These are phyloP conservation scores for Lithosia quadra DNA, from an alignment of 2,888 invertebrate genomes.

Conservation along the genomic window DNA sequence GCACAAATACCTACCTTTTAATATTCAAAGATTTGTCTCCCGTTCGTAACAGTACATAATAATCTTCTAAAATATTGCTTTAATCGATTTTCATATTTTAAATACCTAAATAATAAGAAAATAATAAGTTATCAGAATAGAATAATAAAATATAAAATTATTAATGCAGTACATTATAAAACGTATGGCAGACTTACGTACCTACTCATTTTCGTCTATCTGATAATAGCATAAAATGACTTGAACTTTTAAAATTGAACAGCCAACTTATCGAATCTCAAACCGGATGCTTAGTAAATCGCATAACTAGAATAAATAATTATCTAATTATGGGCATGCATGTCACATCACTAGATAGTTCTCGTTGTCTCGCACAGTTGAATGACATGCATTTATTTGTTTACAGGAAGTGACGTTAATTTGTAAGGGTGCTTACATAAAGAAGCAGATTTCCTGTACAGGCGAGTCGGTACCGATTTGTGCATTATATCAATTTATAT, in stretches of 20 bases:
- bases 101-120: neutral
- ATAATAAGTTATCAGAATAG: neutral
- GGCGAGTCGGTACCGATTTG: too few species aligned
- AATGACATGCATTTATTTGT: constrained; percentile 45
- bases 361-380: constrained; percentile 37
- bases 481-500: too few species aligned
- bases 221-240: neutral
- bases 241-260: constrained; percentile 13
- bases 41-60: too few species aligned
- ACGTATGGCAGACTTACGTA: neutral
- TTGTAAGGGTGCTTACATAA: too few species aligned
- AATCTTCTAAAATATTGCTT: too few species aligned
- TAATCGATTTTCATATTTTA: too few species aligned
- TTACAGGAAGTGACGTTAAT: constrained; percentile 51
- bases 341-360: constrained; percentile 34
- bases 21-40: too few species aligned
- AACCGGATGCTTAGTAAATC: constrained; percentile 37
- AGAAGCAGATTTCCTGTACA: too few species aligned
- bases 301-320: constrained; percentile 41
- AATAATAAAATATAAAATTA: neutral
- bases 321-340: constrained; percentile 23
- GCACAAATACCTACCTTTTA: too few species aligned
- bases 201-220: neutral
- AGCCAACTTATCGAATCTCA: constrained; percentile 25
- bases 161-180: neutral